phyloP scores from a whole-genome alignment of 2,797 vertebrate genomes.

The Caiman crocodilus region DNA sequence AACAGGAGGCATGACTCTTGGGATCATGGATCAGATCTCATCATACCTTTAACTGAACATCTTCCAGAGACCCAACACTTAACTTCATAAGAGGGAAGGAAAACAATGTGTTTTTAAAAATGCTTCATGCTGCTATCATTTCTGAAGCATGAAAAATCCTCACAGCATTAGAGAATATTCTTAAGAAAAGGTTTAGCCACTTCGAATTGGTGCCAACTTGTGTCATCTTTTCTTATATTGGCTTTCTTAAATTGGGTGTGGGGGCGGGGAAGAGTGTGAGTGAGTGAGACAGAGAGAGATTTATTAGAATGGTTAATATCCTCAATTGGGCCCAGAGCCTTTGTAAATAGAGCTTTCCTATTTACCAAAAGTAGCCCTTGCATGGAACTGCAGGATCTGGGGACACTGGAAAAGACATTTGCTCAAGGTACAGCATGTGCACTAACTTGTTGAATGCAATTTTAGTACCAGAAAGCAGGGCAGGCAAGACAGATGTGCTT shows the following conservation, averaged over 20 bases:
- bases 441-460: neutral
- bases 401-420: too few relatives aligned
- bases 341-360: constrained; percentile 1
- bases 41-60: too few relatives aligned
- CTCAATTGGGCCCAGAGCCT: neutral
- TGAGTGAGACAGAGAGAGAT: too few relatives aligned
- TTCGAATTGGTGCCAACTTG: neutral
- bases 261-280: too few relatives aligned
- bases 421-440: neutral
- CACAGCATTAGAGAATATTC: neutral
- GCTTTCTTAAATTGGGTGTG: too few relatives aligned
- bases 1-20: too few relatives aligned
- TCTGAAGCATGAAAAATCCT: neutral
- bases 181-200: neutral
- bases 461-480: neutral
- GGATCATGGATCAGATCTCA: too few relatives aligned
- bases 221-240: neutral
- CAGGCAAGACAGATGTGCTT: neutral
- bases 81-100: neutral
- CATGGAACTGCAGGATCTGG: neutral
- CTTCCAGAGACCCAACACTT: neutral
- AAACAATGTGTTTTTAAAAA: neutral
- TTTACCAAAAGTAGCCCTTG: neutral
- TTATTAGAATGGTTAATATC: neutral
- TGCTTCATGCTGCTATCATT: neutral